Base-by-base conservation (phyloP, 2,797 vertebrate genomes). In the Phalloptychus januarius region DNA sequence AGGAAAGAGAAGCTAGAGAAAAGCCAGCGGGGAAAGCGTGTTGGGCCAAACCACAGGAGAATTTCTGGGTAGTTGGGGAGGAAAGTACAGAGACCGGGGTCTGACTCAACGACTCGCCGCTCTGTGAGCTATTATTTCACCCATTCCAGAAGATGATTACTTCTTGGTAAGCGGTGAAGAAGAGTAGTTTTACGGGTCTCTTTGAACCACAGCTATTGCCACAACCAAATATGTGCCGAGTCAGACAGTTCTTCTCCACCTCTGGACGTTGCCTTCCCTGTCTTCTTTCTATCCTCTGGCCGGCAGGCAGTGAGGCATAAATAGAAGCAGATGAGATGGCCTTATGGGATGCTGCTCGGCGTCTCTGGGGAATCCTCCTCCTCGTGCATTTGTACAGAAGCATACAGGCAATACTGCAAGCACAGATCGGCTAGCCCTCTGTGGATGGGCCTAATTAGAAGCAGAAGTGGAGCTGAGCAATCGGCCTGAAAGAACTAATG, bases 381-480 rank as follows among this genome's bases (percentile, higher is more conserved):
- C 7, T 15, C 50, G 50, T 73, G 44, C 54, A 45, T 54, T 31
- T 61, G 40, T 72, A n/a, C 25, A 77, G 71, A 70, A 56, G 42
- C 82, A 71, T 12, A 79, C 75, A 75, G 54, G 71, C 46, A 33
- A 50, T 48, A 2, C 67, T 58, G 71, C 77, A 0, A 54, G 71
- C 54, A 0, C 33, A 15, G 61, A 70, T 81, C 33, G 15, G 74
- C 44, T 11, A 50, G 82, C 93, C 91, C 91, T 88, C 83, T 86
- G 91, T 89, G 92, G 81, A 48, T 81, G 79, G 89, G 58, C 85
- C 93, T 93, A 91, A 90, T 94, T 93, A 91, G 81, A 79, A 84
- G 71, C 77, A 83, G 86, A 92, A 91, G 77, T 88, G 81, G 90
- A 90, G 73, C 90, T 85, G 87, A 87, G 84, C 81, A 90, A 86